Base-by-base conservation (phyloP, 2,797 vertebrate genomes). In the Lepilemur septentrionalis region DNA sequence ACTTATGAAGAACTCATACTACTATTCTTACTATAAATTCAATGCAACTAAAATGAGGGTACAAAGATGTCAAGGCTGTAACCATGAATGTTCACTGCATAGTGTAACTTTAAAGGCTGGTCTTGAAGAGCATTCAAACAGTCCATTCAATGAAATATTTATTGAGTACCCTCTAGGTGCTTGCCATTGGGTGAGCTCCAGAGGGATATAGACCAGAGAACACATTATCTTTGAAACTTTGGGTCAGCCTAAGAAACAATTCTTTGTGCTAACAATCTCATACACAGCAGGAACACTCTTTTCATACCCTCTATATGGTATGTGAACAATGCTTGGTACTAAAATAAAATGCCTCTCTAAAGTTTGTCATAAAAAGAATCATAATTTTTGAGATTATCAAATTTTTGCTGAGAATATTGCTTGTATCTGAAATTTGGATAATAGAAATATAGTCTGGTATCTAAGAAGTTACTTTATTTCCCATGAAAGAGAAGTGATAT, bases 71-170 rank as follows among this genome's bases (percentile, higher is more conserved):
- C 61, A 97, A 89, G 13, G 35, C 0, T 15, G 13, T 87, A 59
- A 78, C 43, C 38, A 67, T 28, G 55, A 88, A 82, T 80, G 25
- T 41, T 89, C 65, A 93, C 25, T 83, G n/a, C 2, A 63, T 86
- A 69, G 55, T 95, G n/a, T 52, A 83, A 91, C 67, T 83, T 95
- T 88, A 91, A 90, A 95, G 73, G 28, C 23, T 94, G 23, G 4
- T 57, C 7, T 73, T 65, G 75, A 94, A 59, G 9, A 82, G 80
- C 50, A 91, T 91, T 93, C 89, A 89, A 81, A 57, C 2, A 32
- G 61, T 59, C n/a, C 48, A 48, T 91, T 97, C 75, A 91, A 92
- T 93, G 94, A 94, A 96, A 94, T 96, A 96, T 96, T 96, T 88
- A 97, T 72, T 78, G 70, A 95, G 52, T 72, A 35, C 18, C n/a